Evolutionary conservation across 2,888 invertebrate genomes (phyloP), one percentile per base, ranked within the genome.

Genomic region (Corythucha ciliata): DNA sequence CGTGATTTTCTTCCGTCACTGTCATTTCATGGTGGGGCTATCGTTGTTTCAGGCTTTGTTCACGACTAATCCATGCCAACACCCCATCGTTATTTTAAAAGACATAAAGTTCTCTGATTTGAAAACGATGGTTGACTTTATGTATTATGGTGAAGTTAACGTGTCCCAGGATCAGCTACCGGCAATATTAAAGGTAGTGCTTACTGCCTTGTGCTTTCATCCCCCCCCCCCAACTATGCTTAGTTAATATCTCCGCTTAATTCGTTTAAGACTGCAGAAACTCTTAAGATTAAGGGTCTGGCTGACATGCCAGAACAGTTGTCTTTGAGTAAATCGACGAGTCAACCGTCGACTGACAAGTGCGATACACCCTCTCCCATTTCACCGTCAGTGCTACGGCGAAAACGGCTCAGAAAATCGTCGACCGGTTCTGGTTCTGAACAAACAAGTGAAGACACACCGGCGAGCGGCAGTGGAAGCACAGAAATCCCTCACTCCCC

Each of bases 111-210:
- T 83, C 65, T 77, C 80, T 44, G 88, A 90, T 69, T 74, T 90
- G 52, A 83, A 84, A 65, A 85, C 84, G 24, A 84, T 90, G 77
- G 86, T 90, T 8, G 87, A 89, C 65, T 91, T 90, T 65, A 90
- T 91, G 84, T 91, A 91, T 67, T 85, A 85, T 63, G 91, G 91
- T 0, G 89, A 89, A 73, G 89, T 91, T 6, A 89, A 90, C 68
- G 88, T 91, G 25, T 86, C 88, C 2, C 86, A 89, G 65, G 88
- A 89, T 62, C 86, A 88, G 65, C 70, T 90, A 62, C 86, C 86
- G 54, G 69, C 71, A 34, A 70, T 75, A 58, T 67, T 75, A 52
- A 72, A 72, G 69, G 74, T 74, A n/a, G n/a, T n/a, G n/a, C n/a
- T n/a, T n/a, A n/a, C n/a, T 7, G 8, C 8, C 8, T 49, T 26